These are phyloP conservation scores for Centruroides vittatus DNA, from an alignment of 1,140 invertebrate genomes.

Conservation along the genomic window DNA sequence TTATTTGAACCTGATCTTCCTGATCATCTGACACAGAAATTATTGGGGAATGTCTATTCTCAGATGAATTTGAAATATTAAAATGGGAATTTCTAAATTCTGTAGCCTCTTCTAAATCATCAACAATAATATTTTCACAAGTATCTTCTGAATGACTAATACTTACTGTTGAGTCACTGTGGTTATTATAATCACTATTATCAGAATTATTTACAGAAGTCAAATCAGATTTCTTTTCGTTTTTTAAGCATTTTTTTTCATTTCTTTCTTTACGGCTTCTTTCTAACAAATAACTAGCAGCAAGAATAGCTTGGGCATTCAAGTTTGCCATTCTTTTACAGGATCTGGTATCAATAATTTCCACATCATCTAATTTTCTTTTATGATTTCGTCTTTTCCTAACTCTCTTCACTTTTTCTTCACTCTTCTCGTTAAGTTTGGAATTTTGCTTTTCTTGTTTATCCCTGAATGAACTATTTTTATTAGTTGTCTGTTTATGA, in stretches of 20 bases:
- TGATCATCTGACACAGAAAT: no score
- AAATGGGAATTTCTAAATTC: no score
- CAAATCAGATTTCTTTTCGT: not conserved
- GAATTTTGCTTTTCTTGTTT: not conserved
- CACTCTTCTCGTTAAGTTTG: conserved; percentile 1
- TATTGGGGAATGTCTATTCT: no score
- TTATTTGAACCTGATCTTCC: no score
- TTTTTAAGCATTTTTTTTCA: conserved; percentile 2
- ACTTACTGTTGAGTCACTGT: no score
- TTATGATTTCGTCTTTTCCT: conserved; percentile 5
- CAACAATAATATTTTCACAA: no score
- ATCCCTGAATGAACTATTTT: not conserved
- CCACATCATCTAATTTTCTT: conserved; percentile 13
- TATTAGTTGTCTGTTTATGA: not conserved
- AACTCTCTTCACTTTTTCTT: conserved; percentile 1
- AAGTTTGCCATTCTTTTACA: conserved; percentile 81
- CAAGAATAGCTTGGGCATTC: conserved; percentile 80
- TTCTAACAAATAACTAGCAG: conserved; percentile 68
- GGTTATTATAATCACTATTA: no score
- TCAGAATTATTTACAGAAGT: not conserved
- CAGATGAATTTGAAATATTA: no score
- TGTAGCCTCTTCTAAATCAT: no score
- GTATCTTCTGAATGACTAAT: no score
- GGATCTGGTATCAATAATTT: conserved; percentile 28
- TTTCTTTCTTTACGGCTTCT: conserved; percentile 11